phyloP scores from a whole-genome alignment of 2,797 vertebrate genomes.

The Gymnoscopelus microlampas region DNA sequence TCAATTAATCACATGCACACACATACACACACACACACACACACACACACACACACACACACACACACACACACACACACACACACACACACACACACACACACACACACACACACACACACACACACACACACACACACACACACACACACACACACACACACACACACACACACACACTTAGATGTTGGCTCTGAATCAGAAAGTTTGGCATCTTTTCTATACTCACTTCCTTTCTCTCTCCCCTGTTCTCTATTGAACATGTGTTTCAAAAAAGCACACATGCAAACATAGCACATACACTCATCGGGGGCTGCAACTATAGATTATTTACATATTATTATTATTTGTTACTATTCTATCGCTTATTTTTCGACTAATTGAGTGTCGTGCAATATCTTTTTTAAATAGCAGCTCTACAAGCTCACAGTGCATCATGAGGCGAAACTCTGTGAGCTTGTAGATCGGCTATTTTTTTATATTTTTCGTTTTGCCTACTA shows the following conservation, averaged over 20 bases:
- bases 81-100: slow-evolving; percentile 50
- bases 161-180: slow-evolving; percentile 59
- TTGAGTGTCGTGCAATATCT: no score
- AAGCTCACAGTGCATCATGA: no score
- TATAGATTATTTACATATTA: no score
- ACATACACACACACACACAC: slow-evolving; percentile 44
- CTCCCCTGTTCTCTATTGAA: background rate
- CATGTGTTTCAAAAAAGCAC: no score
- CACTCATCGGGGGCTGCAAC: no score
- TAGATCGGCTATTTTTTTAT: no score
- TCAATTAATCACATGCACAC: slow-evolving; percentile 76
- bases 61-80: slow-evolving; percentile 56
- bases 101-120: slow-evolving; percentile 56
- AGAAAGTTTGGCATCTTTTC: slow-evolving; percentile 53
- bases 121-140: slow-evolving; percentile 50
- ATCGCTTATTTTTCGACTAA: no score
- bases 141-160: slow-evolving; percentile 45
- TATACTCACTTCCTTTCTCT: slow-evolving; percentile 20
- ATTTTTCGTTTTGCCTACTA: no score
- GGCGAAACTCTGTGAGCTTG: no score
- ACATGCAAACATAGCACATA: no score
- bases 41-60: slow-evolving; percentile 58
- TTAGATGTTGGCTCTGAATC: slow-evolving; percentile 63
- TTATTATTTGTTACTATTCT: no score
- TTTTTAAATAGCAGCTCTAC: no score